Base-by-base conservation (phyloP, 2,797 vertebrate species). In the Salarias fasciatus region DNA sequence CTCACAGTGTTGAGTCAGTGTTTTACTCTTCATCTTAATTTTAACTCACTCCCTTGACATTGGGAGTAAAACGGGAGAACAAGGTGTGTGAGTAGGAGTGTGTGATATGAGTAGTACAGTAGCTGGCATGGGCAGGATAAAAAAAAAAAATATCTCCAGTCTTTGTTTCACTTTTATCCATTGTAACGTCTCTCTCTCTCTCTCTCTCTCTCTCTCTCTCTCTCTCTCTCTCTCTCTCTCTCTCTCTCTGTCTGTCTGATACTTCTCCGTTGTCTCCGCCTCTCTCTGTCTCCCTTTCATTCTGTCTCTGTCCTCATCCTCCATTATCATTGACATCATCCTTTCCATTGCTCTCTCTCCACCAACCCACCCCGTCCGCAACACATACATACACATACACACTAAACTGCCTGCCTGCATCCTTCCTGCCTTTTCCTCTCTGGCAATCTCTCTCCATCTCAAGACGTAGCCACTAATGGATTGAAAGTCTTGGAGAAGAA, bases 241-340 rank as follows among this genome's bases (percentile, higher is more conserved):
- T 47, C 45, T 53, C 48, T 50, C 58, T 49, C 36, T 38, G 48
- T 69, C 33, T 3, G 31, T 24, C 58, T 77, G 30, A 62, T 62
- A 55, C 50, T 46, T 67, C 28, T 6, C 8, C 51, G 35, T 56
- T 76, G 58, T 67, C 46, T 72, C 28, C 57, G 53, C 53, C 63
- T 49, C 61, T 49, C 61, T 46, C 50, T 68, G 29, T 24, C 58
- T 77, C 15, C 51, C 42, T 64, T 30, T 75, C 53, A 47, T 53
- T 82, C 67, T 66, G 45, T 67, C 79, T 79, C 72, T 53, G 53
- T 81, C 77, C 69, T 83, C 80, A 76, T 82, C 87, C 75, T 85
- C 78, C 74, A 80, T 85, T 90, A 88, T 90, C 89, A 89, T 88
- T 91, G 88, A 88, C 86, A 87, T 91, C 87, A 91, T 91, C 83